These are phyloP conservation scores for Serinus canaria DNA, from an alignment of 2,113 vertebrate genomes.

Conservation along the genomic window DNA sequence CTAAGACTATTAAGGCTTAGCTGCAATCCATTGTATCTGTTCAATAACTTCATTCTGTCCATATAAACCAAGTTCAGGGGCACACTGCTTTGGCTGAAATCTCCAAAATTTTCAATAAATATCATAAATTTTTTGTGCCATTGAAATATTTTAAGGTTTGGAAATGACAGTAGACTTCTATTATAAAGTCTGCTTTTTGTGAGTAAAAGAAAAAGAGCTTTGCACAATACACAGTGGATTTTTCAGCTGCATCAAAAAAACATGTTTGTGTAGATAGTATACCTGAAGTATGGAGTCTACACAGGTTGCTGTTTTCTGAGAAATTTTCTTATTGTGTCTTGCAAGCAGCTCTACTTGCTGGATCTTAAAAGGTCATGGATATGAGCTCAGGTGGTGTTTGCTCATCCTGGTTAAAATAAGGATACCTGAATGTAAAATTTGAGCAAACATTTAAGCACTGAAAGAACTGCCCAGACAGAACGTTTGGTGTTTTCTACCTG, in stretches of 20 bases:
- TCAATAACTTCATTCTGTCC: neutral
- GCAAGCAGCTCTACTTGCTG: neutral
- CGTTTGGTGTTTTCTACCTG: neutral
- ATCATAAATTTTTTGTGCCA: neutral
- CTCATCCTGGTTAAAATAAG: neutral
- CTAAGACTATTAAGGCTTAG: neutral
- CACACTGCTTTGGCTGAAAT: neutral
- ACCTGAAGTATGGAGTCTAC: neutral
- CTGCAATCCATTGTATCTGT: neutral
- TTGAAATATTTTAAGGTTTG: neutral
- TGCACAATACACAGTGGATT: neutral
- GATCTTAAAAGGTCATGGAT: accelerated
- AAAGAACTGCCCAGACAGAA: neutral
- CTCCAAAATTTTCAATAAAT: neutral
- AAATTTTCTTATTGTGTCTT: neutral
- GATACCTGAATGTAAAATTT: accelerated
- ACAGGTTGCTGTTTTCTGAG: neutral
- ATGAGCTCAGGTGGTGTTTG: neutral
- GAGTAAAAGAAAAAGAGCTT: neutral
- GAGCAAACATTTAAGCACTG: neutral
- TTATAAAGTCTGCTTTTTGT: neutral
- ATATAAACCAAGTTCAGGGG: neutral
- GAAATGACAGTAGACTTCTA: neutral
- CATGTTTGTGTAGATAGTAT: neutral
- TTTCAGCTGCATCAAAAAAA: neutral